Evolutionary conservation across 2,888 invertebrate genomes (phyloP).

Genomic region (Trissoscelio sp.): DNA sequence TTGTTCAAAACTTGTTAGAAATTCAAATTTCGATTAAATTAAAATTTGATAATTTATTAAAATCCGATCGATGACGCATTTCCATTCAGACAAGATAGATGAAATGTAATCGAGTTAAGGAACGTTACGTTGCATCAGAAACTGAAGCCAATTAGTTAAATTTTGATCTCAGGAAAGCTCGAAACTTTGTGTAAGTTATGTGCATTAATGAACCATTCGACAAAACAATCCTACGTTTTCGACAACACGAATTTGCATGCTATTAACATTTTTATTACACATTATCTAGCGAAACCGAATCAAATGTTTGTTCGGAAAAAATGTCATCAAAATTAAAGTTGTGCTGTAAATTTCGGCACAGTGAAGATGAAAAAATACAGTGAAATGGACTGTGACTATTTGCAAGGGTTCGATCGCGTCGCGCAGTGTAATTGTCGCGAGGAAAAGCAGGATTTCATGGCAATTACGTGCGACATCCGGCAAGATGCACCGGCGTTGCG

Average conservation of each 20-base stretch:
- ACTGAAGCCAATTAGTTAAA: slow-evolving; percentile 4
- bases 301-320: neutral
- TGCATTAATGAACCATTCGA: slow-evolving; percentile 14
- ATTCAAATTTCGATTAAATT: no score
- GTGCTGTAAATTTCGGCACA: neutral
- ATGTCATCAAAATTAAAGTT: neutral
- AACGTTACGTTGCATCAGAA: neutral
- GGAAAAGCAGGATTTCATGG: neutral
- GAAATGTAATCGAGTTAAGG: slow-evolving; percentile 8
- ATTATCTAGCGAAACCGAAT: neutral
- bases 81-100: neutral
- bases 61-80: neutral
- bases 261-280: slow-evolving; percentile 41
- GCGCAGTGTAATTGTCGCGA: no score
- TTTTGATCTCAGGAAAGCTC: neutral
- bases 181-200: neutral
- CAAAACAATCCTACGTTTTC: slow-evolving; percentile 12
- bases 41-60: neutral
- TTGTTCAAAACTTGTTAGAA: no score
- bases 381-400: neutral
- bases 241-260: slow-evolving; percentile 10
- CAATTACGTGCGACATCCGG: neutral
- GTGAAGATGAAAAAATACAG: no score
- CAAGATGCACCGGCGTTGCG: slow-evolving; percentile 2
- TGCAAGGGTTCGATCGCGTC: neutral